Evolutionary conservation across 2,113 vertebrate genomes (phyloP).

Genomic region (Delphinapterus leucas): DNA sequence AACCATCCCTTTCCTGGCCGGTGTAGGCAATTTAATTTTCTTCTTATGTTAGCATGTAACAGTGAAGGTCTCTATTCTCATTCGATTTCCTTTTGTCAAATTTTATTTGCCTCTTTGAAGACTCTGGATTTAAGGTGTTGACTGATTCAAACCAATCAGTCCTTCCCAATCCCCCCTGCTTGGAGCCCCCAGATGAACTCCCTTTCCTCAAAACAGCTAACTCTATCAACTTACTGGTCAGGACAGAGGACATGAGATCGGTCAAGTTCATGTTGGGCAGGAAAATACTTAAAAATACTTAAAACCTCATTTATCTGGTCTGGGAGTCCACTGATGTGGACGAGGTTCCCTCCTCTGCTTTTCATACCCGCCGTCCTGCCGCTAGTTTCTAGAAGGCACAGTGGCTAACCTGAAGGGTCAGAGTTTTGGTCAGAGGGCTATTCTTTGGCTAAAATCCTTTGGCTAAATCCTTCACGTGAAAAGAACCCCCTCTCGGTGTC

Average conservation of each 20-base stretch:
- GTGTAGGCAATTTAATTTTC: background rate
- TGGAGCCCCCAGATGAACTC: rapidly evolving
- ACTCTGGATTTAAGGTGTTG: background rate
- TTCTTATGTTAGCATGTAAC: rapidly evolving
- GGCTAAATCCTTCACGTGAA: background rate
- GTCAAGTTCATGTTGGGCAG: background rate
- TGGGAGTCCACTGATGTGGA: background rate
- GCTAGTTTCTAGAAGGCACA: background rate
- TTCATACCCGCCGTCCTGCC: rapidly evolving
- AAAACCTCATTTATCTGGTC: background rate
- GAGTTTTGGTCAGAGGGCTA: background rate
- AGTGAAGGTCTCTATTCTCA: background rate
- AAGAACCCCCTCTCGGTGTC: background rate
- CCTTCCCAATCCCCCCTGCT: rapidly evolving
- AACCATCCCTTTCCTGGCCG: background rate
- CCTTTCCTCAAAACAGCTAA: background rate
- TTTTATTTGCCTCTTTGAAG: background rate
- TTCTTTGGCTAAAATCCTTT: too few species aligned
- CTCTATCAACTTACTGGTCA: background rate
- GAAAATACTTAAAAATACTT: background rate
- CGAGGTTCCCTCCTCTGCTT: rapidly evolving
- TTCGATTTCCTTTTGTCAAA: background rate
- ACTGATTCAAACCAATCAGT: background rate
- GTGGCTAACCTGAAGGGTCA: background rate
- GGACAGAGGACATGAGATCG: background rate